Conservation (phyloP, 1,140 invertebrate species). For the Brachionus manjavacas region DNA sequence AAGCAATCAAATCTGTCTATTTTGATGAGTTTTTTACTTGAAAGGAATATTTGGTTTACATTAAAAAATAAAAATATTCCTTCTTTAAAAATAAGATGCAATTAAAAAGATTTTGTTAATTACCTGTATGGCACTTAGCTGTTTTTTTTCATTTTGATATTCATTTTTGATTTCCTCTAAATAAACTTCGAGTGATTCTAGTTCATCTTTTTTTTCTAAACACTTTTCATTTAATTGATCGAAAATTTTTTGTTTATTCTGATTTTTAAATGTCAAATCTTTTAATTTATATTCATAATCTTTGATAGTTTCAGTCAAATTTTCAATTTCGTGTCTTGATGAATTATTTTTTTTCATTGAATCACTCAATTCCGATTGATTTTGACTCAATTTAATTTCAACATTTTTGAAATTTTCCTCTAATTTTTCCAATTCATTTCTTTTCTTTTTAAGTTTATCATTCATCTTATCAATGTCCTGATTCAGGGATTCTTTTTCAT, state of each 20-base stretch:
- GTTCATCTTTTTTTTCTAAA: slow-evolving; percentile 26
- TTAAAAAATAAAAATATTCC: too few species aligned
- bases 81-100: background rate
- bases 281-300: slow-evolving; percentile 15
- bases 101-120: background rate
- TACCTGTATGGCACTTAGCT: background rate
- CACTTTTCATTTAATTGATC: slow-evolving; percentile 19
- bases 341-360: background rate
- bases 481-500: background rate
- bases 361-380: slow-evolving; percentile 1
- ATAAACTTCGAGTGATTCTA: background rate
- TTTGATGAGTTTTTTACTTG: too few species aligned
- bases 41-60: too few species aligned
- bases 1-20: too few species aligned
- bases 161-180: slow-evolving; percentile 4
- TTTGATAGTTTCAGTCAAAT: background rate
- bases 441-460: slow-evolving; percentile 25
- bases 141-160: slow-evolving; percentile 19
- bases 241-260: background rate
- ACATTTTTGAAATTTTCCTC: background rate
- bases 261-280: slow-evolving; percentile 5
- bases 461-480: background rate
- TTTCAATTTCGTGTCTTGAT: background rate
- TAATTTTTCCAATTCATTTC: slow-evolving; percentile 9
- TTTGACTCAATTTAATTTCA: background rate